Conservation (phyloP, 2,113 vertebrate species). For the Nyctereutes procyonoides region DNA sequence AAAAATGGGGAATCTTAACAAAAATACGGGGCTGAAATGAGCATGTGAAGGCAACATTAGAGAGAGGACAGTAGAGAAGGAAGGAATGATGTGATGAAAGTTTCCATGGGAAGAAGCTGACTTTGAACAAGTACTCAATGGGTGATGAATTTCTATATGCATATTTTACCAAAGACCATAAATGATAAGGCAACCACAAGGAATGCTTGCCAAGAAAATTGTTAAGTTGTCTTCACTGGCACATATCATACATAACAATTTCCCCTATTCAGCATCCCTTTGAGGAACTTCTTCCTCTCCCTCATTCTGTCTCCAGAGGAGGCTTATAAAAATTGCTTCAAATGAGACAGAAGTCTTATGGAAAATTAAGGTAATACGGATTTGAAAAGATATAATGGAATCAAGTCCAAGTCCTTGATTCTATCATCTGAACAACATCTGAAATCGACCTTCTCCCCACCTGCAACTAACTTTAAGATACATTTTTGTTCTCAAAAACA, state of each 20-base stretch:
- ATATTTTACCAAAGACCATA: constrained; percentile 18
- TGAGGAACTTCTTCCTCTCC: not conserved
- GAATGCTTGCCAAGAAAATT: not conserved
- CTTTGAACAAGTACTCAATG: not conserved
- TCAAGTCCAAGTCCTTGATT: not conserved
- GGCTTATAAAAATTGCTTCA: not conserved
- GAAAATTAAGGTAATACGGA: not conserved
- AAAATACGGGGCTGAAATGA: not conserved
- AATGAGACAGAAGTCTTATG: not conserved
- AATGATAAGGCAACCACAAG: constrained; percentile 1
- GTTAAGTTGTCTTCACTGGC: not conserved
- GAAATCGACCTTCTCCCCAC: not conserved
- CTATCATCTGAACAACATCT: not conserved
- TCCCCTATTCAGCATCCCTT: not conserved
- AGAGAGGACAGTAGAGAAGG: not conserved
- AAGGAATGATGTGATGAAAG: not conserved
- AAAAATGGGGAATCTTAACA: not conserved
- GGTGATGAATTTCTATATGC: not conserved
- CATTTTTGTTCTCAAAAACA: not conserved
- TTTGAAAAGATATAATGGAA: not conserved
- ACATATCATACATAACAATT: not conserved
- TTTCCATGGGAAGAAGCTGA: not conserved
- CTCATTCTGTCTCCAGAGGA: not conserved
- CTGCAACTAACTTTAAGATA: not conserved
- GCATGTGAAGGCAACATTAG: not conserved